Conservation (phyloP, 2,888 invertebrate species). For the Ectobius pallidus region DNA sequence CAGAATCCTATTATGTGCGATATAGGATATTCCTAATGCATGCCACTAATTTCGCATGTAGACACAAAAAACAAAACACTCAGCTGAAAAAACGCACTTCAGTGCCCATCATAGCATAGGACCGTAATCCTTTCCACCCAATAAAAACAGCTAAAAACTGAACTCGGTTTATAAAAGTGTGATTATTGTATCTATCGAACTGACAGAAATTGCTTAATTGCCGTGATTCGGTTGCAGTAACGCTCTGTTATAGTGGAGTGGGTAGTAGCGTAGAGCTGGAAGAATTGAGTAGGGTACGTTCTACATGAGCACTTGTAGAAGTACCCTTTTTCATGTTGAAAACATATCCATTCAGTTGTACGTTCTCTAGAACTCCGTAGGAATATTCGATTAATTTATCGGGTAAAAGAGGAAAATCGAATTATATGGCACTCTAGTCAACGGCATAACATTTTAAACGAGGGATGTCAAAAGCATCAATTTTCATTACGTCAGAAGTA, state of each 20-base stretch:
- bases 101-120: too few species aligned
- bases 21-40: too few species aligned
- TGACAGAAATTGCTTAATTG: conserved; percentile 9
- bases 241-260: background rate
- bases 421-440: background rate
- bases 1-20: too few species aligned
- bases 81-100: too few species aligned
- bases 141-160: too few species aligned
- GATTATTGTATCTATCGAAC: background rate
- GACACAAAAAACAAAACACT: too few species aligned
- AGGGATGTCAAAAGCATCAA: background rate
- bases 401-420: background rate
- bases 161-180: background rate
- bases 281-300: background rate
- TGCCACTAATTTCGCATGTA: too few species aligned
- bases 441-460: background rate
- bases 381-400: background rate
- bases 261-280: background rate
- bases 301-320: background rate
- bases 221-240: background rate
- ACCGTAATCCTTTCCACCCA: too few species aligned
- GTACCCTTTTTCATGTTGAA: background rate
- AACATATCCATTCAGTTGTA: too few species aligned
- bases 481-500: too few species aligned
- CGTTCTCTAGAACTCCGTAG: too few species aligned